Base-by-base conservation (phyloP, 2,888 invertebrate species). In the Lomographa bimaculata region DNA sequence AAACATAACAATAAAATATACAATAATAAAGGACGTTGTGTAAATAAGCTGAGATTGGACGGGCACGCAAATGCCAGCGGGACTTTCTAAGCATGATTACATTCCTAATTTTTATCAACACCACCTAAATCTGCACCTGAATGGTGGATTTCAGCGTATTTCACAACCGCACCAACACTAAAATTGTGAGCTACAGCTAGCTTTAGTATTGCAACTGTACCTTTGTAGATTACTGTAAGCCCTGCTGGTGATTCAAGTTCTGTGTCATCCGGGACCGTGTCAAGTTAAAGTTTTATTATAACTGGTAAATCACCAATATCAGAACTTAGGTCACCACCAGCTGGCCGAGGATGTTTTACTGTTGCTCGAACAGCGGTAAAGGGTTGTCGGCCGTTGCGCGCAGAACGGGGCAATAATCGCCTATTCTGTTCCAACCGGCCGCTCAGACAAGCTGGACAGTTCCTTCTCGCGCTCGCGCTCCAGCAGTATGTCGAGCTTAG, bases 401-500 rank as follows among this genome's bases (percentile, higher is more conserved):
- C 14, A 45, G 42, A 54, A 41, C 65, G 73, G 65, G 65, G 64
- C 64, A 65, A 70, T 83, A 79, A 81, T 67, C 65, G 62, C 56
- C 72, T 71, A 68, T 61, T 68, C 56, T 83, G 69, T 75, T 68
- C 71, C 71, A 69, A 79, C 81, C 77, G 94, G 93, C 90, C 94
- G 94, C 90, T 91, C 92, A 98, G 98, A 98, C 92, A 97, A 97
- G 92, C 92, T 97, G 92, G 98, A 98, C 91, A 96, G 95, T 85
- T 96, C 97, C 65, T 98, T 98, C 91, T 97, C 97, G 69, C 93
- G 98, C 80, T 98, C 98, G 60, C 93, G 98, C 72, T 98, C 97
- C 82, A 98, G 98, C 84, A 97, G 97, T 86, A 98, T 98, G 95
- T 98, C 98, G 72, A 98, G 98, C 85, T 91, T 98, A 77, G 98